Evolutionary conservation across 2,113 vertebrate species (phyloP).

Genomic region (Mohoua ochrocephala): DNA sequence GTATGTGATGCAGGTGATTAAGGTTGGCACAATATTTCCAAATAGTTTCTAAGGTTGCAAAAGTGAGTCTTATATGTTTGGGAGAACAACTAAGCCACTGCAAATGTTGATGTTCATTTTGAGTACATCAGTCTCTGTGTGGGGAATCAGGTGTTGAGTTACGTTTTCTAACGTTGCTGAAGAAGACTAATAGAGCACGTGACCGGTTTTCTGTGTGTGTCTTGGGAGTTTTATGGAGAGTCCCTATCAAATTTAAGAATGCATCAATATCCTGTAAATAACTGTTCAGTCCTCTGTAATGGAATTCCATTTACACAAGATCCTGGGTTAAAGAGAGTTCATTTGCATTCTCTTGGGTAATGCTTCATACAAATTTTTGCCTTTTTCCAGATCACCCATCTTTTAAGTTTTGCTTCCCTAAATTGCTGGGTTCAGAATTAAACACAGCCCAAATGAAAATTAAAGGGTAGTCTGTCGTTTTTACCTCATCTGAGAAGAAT

Average conservation of each 20-base stretch:
- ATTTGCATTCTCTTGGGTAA: neutral
- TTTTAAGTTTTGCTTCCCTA: neutral
- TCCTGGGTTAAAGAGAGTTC: slow-evolving; percentile 18
- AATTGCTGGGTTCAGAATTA: neutral
- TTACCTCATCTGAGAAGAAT: slow-evolving; percentile 16
- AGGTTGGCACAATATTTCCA: neutral
- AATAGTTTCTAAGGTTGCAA: neutral
- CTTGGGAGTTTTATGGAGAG: neutral
- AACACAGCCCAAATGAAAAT: neutral
- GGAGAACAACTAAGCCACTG: neutral
- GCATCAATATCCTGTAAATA: neutral
- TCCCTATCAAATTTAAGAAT: neutral
- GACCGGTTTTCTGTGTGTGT: neutral
- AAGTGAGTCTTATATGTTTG: neutral
- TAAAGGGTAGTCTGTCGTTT: neutral
- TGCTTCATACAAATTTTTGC: neutral
- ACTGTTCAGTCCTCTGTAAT: neutral
- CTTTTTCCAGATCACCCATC: neutral
- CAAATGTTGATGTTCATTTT: neutral
- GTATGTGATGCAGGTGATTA: neutral
- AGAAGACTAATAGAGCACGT: neutral
- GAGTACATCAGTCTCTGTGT: neutral
- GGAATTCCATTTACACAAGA: neutral
- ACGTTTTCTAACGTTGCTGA: neutral
- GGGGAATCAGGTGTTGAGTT: neutral